These are phyloP conservation scores for Falco punctatus DNA, from an alignment of 2,113 vertebrate genomes.

Conservation along the genomic window DNA sequence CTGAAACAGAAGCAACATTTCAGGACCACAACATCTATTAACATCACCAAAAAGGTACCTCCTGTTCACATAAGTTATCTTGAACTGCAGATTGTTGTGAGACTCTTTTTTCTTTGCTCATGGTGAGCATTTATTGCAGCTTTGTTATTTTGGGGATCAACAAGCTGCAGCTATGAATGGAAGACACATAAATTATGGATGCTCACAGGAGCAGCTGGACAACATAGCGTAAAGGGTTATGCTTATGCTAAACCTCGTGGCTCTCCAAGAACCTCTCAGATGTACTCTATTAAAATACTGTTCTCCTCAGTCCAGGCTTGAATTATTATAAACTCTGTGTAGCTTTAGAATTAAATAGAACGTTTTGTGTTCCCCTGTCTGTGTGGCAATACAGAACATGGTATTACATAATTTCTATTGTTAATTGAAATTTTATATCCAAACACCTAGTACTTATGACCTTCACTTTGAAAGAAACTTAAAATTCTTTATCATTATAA, in stretches of 20 bases:
- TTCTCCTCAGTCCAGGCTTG: background rate
- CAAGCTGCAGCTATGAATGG: slow-evolving; percentile 13
- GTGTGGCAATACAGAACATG: background rate
- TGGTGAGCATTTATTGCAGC: slow-evolving; percentile 5
- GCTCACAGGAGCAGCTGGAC: background rate
- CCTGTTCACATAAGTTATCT: background rate
- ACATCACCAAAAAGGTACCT: background rate
- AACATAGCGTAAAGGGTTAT: background rate
- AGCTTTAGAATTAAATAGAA: background rate
- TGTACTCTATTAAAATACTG: background rate
- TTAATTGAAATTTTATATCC: background rate
- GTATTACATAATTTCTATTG: background rate
- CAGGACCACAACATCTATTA: background rate
- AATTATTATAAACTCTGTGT: background rate
- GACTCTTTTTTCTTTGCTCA: background rate
- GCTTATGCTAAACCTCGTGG: background rate
- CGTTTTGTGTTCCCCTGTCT: rapidly evolving
- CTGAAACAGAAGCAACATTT: background rate
- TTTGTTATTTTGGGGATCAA: slow-evolving; percentile 6
- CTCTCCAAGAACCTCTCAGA: background rate
- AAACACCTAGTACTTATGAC: background rate
- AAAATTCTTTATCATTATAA: background rate
- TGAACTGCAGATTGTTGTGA: background rate
- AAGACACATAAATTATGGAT: slow-evolving; percentile 21
- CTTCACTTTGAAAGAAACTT: background rate